A percentile compares a stretch with the other conserved stretches of the same genome.
phyloP scores from a whole-genome alignment of 2,797 vertebrate species.

The Paramormyrops hopkinsi region DNA sequence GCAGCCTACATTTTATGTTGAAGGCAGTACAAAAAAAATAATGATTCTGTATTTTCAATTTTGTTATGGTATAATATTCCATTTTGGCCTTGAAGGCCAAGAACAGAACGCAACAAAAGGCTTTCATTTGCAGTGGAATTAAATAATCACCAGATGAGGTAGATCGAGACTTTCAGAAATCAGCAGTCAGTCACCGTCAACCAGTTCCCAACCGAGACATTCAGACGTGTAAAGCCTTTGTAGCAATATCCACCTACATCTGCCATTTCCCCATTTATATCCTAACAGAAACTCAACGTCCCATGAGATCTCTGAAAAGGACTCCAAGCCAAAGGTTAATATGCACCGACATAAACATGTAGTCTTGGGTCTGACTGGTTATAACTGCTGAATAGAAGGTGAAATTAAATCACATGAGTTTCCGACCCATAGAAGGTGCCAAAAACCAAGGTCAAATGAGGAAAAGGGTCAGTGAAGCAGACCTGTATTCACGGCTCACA shows the following conservation, averaged over 20 bases:
- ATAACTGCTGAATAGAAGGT: not conserved
- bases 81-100: not conserved
- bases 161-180: not conserved
- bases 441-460: not conserved
- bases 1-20: not conserved
- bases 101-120: not conserved
- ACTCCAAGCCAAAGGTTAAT: not conserved
- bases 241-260: not conserved
- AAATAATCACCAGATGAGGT: not conserved
- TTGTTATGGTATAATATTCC: not conserved
- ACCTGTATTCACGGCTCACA: not conserved
- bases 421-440: not conserved
- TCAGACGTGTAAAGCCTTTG: not conserved
- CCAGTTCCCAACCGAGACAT: not conserved
- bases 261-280: not conserved
- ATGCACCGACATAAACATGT: not conserved
- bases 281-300: not conserved
- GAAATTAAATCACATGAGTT: not conserved
- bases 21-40: not conserved
- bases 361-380: not conserved
- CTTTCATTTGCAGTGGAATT: not conserved
- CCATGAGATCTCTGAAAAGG: not conserved
- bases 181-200: not conserved
- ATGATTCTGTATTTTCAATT: not conserved
- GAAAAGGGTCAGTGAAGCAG: not conserved